A percentile compares a stretch with the other conserved stretches of the same genome.
Conservation (phyloP, 2,888 invertebrate genomes). For the Caenorhabditis sp. region DNA sequence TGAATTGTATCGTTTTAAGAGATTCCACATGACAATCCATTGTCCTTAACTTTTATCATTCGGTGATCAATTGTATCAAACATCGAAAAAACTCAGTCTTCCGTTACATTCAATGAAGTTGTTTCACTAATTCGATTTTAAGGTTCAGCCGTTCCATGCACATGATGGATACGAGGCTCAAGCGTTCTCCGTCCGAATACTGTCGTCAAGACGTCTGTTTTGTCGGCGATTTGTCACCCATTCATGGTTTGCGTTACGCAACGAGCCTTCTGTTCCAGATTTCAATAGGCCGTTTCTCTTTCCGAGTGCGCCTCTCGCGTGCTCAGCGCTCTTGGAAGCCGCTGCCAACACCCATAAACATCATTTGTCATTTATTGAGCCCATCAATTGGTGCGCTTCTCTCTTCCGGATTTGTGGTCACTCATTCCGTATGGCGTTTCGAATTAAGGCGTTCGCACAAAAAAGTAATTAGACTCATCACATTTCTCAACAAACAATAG, state of each 20-base stretch:
- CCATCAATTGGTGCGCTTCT: conserved; percentile 48
- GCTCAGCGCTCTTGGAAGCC: conserved; percentile 6
- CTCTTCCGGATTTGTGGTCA: conserved; percentile 32
- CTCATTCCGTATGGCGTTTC: conserved; percentile 39
- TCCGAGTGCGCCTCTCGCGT: conserved; percentile 27
- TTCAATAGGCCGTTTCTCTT: conserved; percentile 28
- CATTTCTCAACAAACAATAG: too few species aligned
- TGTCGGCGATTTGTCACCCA: conserved; percentile 41
- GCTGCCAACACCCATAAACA: conserved; percentile 53
- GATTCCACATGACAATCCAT: conserved; percentile 33
- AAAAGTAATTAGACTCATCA: conserved; percentile 33
- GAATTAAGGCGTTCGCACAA: conserved; percentile 13
- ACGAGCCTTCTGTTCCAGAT: conserved; percentile 51
- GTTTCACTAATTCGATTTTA: too few species aligned
- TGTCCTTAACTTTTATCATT: conserved; percentile 15
- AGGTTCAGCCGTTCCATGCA: too few species aligned
- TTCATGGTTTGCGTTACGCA: conserved; percentile 43
- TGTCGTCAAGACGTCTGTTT: conserved; percentile 19
- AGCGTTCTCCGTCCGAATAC: conserved; percentile 1
- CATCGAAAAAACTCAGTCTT: too few species aligned
- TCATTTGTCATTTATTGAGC: conserved; percentile 57
- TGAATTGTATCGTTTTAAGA: conserved; percentile 25
- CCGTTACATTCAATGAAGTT: too few species aligned
- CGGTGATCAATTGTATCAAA: conserved; percentile 34
- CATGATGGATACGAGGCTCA: too few species aligned